Percentiles rank a stretch among this genome's conserved stretches.
Evolutionary conservation across 2,888 invertebrate genomes (phyloP).

Genomic region (Eupithecia dodoneata): DNA sequence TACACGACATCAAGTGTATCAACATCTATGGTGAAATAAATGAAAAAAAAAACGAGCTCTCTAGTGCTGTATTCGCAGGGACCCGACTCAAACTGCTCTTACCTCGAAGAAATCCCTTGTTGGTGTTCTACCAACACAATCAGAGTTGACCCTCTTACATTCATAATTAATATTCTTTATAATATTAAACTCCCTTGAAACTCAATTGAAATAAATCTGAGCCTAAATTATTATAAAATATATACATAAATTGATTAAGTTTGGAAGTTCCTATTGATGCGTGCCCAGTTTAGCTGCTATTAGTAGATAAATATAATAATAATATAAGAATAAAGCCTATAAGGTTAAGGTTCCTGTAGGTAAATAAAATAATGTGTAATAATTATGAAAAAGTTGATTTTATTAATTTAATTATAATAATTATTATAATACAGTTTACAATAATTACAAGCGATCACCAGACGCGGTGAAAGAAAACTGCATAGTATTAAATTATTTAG

Average conservation of each 20-base stretch:
- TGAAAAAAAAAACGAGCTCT: too few species aligned
- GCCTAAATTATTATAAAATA: not conserved
- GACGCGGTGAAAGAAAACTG: slow-evolving; percentile 84
- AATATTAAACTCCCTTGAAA: not conserved
- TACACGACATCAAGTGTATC: too few species aligned
- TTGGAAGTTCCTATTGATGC: not conserved
- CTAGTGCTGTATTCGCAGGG: too few species aligned
- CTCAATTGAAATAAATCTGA: too few species aligned
- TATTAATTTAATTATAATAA: slow-evolving; percentile 83
- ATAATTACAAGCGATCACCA: slow-evolving; percentile 85
- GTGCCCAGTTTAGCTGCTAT: not conserved
- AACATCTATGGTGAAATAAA: too few species aligned
- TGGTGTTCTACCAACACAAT: too few species aligned
- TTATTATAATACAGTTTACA: slow-evolving; percentile 85
- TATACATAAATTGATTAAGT: not conserved
- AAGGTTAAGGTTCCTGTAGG: not conserved
- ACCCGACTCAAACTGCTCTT: too few species aligned
- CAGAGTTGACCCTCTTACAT: too few species aligned
- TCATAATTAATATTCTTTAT: not conserved
- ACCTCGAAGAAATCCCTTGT: too few species aligned
- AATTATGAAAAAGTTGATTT: slow-evolving; percentile 85
- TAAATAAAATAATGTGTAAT: slow-evolving; percentile 76
- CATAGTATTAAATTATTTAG: slow-evolving; percentile 79
- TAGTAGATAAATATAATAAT: not conserved
- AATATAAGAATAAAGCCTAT: not conserved